phyloP scores from a whole-genome alignment of 2,113 vertebrate species.

The Clarias batrachus region DNA sequence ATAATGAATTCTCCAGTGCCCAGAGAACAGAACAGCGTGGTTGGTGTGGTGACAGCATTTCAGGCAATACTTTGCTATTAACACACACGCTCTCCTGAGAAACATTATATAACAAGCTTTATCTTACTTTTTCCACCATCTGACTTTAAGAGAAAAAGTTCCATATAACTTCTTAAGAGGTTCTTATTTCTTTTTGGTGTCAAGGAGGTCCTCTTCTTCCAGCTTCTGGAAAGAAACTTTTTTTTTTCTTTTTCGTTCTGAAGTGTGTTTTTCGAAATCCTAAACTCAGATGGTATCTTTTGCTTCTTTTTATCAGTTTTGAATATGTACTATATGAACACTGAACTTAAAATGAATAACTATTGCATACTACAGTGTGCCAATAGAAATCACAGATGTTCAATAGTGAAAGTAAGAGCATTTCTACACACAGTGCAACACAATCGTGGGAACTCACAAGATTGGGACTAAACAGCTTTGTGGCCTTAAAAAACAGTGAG shows the following conservation, averaged over 20 bases:
- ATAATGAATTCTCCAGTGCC: constrained; percentile 34
- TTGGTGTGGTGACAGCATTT: constrained; percentile 28
- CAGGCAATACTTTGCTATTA: constrained; percentile 9
- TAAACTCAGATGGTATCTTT: neutral
- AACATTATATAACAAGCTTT: constrained; percentile 22
- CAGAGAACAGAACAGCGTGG: constrained; percentile 13
- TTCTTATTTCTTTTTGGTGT: neutral
- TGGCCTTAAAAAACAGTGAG: too few relatives aligned
- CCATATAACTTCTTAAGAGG: neutral
- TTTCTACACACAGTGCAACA: too few relatives aligned
- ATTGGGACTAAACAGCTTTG: too few relatives aligned
- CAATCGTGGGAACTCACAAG: too few relatives aligned
- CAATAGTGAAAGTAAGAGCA: too few relatives aligned
- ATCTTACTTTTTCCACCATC: constrained; percentile 3
- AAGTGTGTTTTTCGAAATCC: neutral
- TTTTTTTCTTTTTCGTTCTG: neutral
- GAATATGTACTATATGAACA: neutral
- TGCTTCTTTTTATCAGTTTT: neutral
- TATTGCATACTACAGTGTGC: neutral
- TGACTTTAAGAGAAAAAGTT: constrained; percentile 21
- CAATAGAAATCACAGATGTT: too few relatives aligned
- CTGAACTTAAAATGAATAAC: neutral
- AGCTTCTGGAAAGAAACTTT: neutral
- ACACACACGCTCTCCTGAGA: constrained; percentile 17
- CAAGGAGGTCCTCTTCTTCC: neutral